These are phyloP conservation scores for Ptilorrhoa leucosticta DNA, from an alignment of 2,113 vertebrate species.

Conservation along the genomic window DNA sequence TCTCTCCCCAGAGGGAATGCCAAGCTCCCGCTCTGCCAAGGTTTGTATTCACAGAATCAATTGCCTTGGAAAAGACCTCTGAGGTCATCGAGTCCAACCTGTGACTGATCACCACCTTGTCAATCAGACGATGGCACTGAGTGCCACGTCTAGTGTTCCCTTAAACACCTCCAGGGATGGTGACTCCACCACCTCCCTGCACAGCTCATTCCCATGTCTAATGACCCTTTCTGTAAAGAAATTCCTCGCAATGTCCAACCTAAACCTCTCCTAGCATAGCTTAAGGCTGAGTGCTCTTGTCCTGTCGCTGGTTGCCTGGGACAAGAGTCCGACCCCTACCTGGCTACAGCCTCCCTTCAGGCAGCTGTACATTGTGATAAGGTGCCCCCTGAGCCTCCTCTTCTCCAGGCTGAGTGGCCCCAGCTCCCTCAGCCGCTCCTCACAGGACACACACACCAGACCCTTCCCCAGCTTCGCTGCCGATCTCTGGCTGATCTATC, in stretches of 20 bases:
- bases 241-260: not conserved
- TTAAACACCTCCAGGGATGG: not conserved
- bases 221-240: rapidly evolving
- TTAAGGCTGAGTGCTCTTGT: rapidly evolving
- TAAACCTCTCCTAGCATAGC: not conserved
- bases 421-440: not conserved
- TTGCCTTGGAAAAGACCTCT: not conserved
- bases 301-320: not conserved
- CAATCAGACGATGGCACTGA: not conserved
- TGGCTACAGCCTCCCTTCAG: rapidly evolving
- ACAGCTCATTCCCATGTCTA: not conserved
- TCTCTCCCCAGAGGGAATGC: not conserved
- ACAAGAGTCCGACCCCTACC: not conserved
- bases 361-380: rapidly evolving
- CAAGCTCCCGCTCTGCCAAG: not conserved
- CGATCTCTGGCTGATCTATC: rapidly evolving
- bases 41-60: not conserved
- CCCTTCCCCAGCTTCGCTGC: not conserved
- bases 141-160: not conserved
- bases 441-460: not conserved
- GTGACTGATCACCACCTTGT: not conserved
- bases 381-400: not conserved
- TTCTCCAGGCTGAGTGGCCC: not conserved
- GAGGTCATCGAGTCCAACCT: not conserved
- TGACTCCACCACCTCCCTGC: not conserved